Conservation (phyloP, 2,113 vertebrate species). For the Copsychus sechellarum region DNA sequence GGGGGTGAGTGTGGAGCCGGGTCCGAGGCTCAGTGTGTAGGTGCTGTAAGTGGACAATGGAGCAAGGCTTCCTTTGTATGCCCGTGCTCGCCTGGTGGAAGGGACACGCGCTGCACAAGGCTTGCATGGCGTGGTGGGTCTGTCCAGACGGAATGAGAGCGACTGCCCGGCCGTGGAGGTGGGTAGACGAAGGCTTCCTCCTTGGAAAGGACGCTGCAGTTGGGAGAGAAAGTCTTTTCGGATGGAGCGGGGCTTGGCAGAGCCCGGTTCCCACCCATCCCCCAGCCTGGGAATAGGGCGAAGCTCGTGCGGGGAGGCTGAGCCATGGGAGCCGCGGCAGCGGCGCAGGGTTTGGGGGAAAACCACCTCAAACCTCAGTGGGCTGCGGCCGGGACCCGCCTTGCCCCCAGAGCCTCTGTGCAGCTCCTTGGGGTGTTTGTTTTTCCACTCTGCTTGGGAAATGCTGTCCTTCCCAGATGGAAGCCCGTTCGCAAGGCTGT, state of each 20-base stretch:
- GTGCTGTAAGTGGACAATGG: constrained; percentile 67
- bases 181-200: neutral
- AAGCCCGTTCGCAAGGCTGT: rapidly evolving
- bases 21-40: neutral
- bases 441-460: neutral
- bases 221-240: neutral
- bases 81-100: constrained; percentile 62
- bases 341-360: neutral
- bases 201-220: neutral
- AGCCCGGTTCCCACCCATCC: constrained; percentile 55
- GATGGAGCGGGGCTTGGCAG: constrained; percentile 34
- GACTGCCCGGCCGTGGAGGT: neutral
- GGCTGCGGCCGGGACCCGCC: neutral
- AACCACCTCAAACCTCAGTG: rapidly evolving
- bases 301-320: neutral
- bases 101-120: constrained; percentile 48
- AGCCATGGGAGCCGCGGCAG: neutral
- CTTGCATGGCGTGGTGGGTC: neutral
- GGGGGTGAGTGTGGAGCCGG: neutral
- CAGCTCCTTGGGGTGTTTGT: neutral
- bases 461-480: neutral
- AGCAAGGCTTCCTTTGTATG: constrained; percentile 75
- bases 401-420: neutral
- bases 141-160: neutral
- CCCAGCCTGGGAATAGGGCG: constrained; percentile 37